These are phyloP conservation scores for Psylliodes chrysocephalus DNA, from an alignment of 2,888 invertebrate species.

Conservation along the genomic window DNA sequence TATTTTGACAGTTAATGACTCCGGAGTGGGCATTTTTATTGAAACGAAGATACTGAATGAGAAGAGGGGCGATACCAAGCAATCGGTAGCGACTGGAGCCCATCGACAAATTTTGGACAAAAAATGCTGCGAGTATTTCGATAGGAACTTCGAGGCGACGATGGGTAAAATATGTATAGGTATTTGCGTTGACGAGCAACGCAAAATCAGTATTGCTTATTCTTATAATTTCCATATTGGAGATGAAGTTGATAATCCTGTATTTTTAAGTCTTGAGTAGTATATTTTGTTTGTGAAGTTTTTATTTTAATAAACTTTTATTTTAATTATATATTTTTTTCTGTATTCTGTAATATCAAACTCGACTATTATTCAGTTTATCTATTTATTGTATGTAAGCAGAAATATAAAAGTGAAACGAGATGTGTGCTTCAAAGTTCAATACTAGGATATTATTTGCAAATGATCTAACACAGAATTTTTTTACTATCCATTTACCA, in stretches of 20 bases:
- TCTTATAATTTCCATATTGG: slow-evolving; percentile 22
- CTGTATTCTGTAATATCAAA: no score
- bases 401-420: no score
- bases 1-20: slow-evolving; percentile 19
- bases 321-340: no score
- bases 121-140: slow-evolving; percentile 30
- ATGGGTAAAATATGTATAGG: slow-evolving; percentile 28
- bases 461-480: no score
- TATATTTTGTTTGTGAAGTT: no score
- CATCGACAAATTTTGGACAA: slow-evolving; percentile 24
- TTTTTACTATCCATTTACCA: no score
- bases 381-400: no score
- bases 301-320: no score
- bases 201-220: slow-evolving; percentile 16
- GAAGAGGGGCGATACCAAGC: neutral
- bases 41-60: slow-evolving; percentile 1
- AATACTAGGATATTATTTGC: no score
- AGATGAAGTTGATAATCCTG: slow-evolving; percentile 17
- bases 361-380: no score
- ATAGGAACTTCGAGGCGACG: slow-evolving; percentile 27
- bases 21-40: slow-evolving; percentile 10
- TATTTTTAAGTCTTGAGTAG: slow-evolving; percentile 1
- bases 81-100: slow-evolving; percentile 11
- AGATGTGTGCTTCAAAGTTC: no score
- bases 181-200: slow-evolving; percentile 11